Evolutionary conservation across 2,113 vertebrate genomes (phyloP).

Genomic region (Setophaga coronata): DNA sequence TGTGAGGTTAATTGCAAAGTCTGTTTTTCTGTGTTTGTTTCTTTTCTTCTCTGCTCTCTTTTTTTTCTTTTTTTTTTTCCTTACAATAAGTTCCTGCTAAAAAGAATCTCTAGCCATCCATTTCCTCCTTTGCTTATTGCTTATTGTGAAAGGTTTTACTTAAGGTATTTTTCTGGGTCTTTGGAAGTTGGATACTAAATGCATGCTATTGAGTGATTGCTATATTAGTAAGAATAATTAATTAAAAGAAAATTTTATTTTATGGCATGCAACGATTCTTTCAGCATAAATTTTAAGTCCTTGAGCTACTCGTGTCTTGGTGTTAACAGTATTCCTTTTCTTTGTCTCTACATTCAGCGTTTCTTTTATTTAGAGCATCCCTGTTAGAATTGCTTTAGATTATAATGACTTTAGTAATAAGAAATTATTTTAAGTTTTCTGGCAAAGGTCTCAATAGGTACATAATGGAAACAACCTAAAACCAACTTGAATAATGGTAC

Average conservation of each 20-base stretch:
- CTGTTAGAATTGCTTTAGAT: neutral
- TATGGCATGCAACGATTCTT: neutral
- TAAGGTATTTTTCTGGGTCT: neutral
- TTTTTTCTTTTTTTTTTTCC: rapidly evolving
- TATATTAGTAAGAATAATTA: neutral
- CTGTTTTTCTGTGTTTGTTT: neutral
- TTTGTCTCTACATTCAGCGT: neutral
- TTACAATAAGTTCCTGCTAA: neutral
- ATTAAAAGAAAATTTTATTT: neutral
- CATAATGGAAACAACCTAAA: neutral
- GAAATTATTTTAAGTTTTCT: neutral
- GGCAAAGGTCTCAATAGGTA: neutral
- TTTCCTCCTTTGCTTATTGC: neutral
- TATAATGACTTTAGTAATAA: neutral
- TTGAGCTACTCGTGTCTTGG: neutral
- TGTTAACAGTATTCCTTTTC: neutral
- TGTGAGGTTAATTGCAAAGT: neutral
- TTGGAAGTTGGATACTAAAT: neutral
- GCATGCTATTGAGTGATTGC: neutral
- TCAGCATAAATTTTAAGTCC: neutral
- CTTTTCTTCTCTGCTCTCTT: neutral
- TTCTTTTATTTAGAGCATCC: neutral
- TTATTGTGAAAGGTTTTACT: neutral
- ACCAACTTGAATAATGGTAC: neutral
- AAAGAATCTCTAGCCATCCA: neutral